Percentiles rank a stretch among this genome's conserved stretches.
Conservation (phyloP, 2,888 invertebrate genomes). For the Eilema caniola region DNA sequence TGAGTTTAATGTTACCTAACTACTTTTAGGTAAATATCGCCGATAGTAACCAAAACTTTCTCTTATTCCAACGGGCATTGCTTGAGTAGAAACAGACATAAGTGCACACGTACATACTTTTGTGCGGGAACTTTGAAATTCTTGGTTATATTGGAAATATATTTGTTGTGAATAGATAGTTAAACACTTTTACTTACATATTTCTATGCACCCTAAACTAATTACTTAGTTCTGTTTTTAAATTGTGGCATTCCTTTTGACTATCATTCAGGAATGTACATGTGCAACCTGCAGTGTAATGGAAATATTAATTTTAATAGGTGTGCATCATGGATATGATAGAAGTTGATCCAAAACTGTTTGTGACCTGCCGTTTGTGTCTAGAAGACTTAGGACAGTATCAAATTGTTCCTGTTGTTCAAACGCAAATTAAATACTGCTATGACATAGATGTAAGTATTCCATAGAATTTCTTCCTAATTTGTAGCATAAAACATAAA, state of each 20-base stretch:
- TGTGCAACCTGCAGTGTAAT: neutral
- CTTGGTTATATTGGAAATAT: neutral
- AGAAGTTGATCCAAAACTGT: constrained; percentile 74
- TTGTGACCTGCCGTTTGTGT: constrained; percentile 78
- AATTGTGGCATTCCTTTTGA: neutral
- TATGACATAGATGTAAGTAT: constrained; percentile 76
- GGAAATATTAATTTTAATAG: constrained; percentile 27
- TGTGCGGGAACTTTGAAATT: constrained; percentile 12
- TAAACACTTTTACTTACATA: too few relatives aligned
- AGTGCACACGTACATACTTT: neutral
- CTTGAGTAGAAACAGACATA: neutral
- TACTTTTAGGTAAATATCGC: neutral
- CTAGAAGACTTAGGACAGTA: constrained; percentile 73
- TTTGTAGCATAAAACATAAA: too few relatives aligned
- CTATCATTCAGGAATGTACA: neutral
- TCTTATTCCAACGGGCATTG: neutral
- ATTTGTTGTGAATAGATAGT: neutral
- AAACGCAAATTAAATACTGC: constrained; percentile 74
- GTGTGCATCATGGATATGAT: constrained; percentile 58
- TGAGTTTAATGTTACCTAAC: neutral
- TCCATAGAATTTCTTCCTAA: neutral
- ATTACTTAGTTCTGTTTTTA: neutral
- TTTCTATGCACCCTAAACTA: neutral
- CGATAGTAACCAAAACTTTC: neutral
- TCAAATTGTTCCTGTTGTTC: constrained; percentile 74